Conservation (phyloP, 2,797 vertebrate species). For the Leptoclinus maculatus region DNA sequence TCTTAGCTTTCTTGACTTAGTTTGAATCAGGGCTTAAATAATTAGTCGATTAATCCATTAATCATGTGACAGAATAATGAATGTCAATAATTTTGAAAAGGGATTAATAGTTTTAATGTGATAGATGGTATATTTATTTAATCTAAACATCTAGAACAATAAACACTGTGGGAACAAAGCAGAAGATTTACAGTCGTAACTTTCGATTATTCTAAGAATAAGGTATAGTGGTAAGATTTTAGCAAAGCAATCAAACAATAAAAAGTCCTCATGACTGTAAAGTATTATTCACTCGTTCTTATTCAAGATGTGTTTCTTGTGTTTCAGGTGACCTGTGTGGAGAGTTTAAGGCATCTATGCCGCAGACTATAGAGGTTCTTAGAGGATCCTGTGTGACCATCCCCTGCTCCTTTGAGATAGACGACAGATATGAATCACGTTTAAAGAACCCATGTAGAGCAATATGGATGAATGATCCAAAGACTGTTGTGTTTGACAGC, state of each 20-base stretch:
- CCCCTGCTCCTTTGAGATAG: constrained; percentile 41
- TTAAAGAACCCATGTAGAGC: constrained; percentile 18
- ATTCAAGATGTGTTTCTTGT: too few species aligned
- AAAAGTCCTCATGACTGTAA: background rate
- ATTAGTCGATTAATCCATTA: background rate
- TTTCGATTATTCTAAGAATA: background rate
- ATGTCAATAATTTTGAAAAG: background rate
- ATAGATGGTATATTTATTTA: too few species aligned
- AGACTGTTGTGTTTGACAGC: constrained; percentile 4
- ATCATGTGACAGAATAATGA: too few species aligned
- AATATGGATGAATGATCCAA: fast-evolving
- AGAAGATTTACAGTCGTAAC: background rate
- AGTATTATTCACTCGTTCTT: background rate
- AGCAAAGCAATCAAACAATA: background rate
- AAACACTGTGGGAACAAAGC: background rate
- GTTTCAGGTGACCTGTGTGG: too few species aligned
- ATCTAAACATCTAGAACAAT: background rate
- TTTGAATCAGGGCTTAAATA: background rate
- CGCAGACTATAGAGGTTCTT: constrained; percentile 24
- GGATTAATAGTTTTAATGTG: too few species aligned
- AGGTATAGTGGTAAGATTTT: background rate
- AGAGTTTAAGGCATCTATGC: too few species aligned
- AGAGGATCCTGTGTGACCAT: constrained; percentile 60
- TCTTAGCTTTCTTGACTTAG: background rate
- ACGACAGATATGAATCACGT: fast-evolving